These are phyloP conservation scores for Amphilophus citrinellus DNA, from an alignment of 2,113 vertebrate genomes.

Conservation along the genomic window DNA sequence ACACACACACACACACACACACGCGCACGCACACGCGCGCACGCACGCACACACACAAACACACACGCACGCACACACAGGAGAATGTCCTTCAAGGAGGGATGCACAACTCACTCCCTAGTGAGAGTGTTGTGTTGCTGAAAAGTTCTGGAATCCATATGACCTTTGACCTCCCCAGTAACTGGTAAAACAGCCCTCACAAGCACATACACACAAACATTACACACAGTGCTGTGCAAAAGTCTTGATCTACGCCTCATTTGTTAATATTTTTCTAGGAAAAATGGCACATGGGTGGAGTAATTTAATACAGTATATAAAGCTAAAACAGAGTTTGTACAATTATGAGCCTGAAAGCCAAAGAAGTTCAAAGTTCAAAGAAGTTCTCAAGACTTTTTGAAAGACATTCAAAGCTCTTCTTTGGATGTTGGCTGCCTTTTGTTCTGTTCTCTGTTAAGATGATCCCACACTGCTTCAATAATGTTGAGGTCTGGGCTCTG, in stretches of 20 bases:
- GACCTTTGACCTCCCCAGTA: conserved; percentile 48
- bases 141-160: conserved; percentile 42
- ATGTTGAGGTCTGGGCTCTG: no score
- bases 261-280: not conserved
- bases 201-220: not conserved
- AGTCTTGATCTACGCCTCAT: not conserved
- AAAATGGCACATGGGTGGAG: not conserved
- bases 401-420: not conserved
- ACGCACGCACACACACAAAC: not conserved
- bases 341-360: not conserved
- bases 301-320: not conserved
- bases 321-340: not conserved
- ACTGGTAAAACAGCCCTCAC: not conserved
- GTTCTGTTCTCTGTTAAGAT: not conserved
- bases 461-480: not conserved
- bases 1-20: not conserved
- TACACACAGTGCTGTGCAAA: not conserved
- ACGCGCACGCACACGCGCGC: no score
- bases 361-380: not conserved
- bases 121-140: conserved; percentile 27
- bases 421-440: not conserved
- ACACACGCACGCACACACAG: not conserved
- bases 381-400: not conserved
- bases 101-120: not conserved
- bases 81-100: conserved; percentile 41